These are phyloP conservation scores for Malurus leucopterus DNA, from an alignment of 2,797 vertebrate genomes.

Conservation along the genomic window DNA sequence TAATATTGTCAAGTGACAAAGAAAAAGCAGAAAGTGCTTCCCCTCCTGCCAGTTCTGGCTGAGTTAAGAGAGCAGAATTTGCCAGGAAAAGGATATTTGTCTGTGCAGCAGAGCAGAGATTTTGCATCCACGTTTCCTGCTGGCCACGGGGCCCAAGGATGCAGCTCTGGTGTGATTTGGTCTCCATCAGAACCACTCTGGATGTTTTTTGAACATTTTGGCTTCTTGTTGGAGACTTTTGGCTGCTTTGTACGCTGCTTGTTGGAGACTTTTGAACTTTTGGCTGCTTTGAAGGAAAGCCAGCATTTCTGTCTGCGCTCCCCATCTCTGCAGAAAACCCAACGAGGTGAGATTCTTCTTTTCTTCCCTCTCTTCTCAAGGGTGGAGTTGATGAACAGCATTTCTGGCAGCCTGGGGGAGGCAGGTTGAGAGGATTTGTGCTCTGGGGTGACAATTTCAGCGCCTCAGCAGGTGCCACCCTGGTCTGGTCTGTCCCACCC, in stretches of 20 bases:
- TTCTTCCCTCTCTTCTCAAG: background rate
- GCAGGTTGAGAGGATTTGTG: background rate
- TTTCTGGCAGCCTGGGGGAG: accelerated
- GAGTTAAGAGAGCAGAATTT: background rate
- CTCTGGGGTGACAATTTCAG: background rate
- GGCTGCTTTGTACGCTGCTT: too few relatives aligned
- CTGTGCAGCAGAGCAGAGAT: background rate
- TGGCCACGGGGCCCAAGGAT: background rate
- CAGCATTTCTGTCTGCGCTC: background rate
- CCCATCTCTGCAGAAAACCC: background rate
- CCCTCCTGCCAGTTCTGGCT: background rate
- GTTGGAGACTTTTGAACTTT: too few relatives aligned
- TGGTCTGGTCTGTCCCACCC: background rate
- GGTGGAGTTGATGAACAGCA: accelerated
- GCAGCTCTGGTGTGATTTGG: background rate
- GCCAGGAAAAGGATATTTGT: background rate
- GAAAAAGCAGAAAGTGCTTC: background rate
- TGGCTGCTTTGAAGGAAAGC: background rate
- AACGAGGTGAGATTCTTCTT: too few relatives aligned
- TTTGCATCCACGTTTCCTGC: background rate
- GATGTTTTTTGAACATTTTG: background rate
- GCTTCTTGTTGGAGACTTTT: accelerated
- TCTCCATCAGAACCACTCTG: background rate
- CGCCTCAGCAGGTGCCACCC: background rate
- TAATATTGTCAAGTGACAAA: background rate